Percentiles rank a stretch among this genome's conserved stretches.
Conservation (phyloP, 1,140 invertebrate species). For the Euwallacea fornicatus region DNA sequence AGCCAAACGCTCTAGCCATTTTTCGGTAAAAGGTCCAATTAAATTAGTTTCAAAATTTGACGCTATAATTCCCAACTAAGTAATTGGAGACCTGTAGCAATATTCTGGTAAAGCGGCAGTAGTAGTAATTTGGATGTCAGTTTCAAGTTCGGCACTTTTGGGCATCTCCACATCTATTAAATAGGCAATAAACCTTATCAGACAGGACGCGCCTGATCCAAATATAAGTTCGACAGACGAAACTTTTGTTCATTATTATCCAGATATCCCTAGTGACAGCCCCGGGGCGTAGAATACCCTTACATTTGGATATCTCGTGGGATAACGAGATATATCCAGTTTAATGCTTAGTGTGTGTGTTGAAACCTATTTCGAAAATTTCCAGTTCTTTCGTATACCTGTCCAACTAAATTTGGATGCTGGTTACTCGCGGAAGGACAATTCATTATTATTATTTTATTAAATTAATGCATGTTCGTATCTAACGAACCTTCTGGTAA, state of each 20-base stretch:
- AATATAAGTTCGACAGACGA: not conserved
- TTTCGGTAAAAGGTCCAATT: not conserved
- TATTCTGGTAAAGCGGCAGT: not conserved
- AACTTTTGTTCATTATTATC: conserved; percentile 4
- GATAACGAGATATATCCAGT: not conserved
- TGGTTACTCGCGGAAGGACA: too few species aligned
- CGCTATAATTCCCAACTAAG: not conserved
- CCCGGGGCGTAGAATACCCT: not conserved
- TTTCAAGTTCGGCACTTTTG: not conserved
- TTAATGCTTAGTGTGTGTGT: not conserved
- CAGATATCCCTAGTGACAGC: conserved; percentile 1
- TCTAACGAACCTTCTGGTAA: too few species aligned
- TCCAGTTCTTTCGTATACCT: too few species aligned
- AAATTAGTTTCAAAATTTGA: not conserved
- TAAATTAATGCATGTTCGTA: too few species aligned
- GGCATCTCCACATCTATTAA: not conserved
- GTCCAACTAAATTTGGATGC: too few species aligned
- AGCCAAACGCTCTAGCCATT: too few species aligned
- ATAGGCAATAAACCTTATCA: not conserved
- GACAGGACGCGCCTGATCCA: not conserved
- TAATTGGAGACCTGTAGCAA: conserved; percentile 4
- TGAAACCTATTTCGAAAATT: too few species aligned
- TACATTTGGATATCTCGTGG: not conserved
- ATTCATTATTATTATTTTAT: too few species aligned
- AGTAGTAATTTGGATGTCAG: not conserved